Conservation (phyloP, 2,888 invertebrate genomes). For the Deilephila porcellus region DNA sequence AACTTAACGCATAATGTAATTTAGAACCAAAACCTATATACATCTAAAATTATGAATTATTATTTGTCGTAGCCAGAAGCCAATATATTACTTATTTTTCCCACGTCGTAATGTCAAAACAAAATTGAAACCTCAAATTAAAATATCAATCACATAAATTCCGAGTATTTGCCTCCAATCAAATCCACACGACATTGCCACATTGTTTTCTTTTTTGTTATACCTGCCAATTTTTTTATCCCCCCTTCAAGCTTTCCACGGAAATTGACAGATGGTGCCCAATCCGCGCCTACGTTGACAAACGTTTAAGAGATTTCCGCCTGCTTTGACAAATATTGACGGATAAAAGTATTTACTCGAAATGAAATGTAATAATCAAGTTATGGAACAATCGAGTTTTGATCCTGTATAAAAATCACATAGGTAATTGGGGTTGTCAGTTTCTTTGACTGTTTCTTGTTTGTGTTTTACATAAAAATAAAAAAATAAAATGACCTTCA, state of each 20-base stretch:
- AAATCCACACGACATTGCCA: neutral
- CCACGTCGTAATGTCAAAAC: too few relatives aligned
- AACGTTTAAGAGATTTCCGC: neutral
- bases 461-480: too few relatives aligned
- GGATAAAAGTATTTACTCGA: neutral
- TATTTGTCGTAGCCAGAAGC: too few relatives aligned
- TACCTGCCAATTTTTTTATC: neutral
- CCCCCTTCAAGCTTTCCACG: neutral
- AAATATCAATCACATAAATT: slow-evolving; percentile 63
- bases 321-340: neutral
- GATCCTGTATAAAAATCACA: too few relatives aligned
- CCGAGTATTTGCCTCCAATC: neutral
- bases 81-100: too few relatives aligned
- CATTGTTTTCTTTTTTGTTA: slow-evolving; percentile 8
- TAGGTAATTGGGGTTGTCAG: too few relatives aligned
- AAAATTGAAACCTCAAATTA: slow-evolving; percentile 62
- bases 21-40: too few relatives aligned
- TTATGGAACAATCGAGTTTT: neutral
- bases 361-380: neutral
- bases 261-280: slow-evolving; percentile 18
- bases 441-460: too few relatives aligned
- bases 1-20: too few relatives aligned
- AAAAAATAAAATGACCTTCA: too few relatives aligned
- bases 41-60: too few relatives aligned
- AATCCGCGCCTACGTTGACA: neutral